Evolutionary conservation across 2,888 invertebrate species (phyloP).

Genomic region (Antheraea assamensis): DNA sequence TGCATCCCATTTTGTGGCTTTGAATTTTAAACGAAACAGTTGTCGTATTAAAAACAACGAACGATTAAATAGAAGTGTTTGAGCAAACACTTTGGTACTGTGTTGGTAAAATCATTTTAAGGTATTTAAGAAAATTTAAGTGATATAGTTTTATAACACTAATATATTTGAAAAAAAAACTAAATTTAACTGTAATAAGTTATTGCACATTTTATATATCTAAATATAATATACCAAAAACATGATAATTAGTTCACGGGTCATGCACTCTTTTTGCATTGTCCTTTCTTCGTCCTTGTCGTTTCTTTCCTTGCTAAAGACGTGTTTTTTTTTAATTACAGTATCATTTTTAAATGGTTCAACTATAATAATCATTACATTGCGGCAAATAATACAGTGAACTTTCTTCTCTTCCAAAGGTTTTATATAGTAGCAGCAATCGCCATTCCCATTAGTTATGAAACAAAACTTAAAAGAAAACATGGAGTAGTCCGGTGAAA

Average conservation of each 20-base stretch:
- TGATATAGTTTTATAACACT: not conserved
- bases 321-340: no score
- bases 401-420: no score
- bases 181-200: conserved; percentile 39
- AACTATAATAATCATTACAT: not conserved
- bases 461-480: no score
- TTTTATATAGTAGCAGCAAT: no score
- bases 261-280: no score
- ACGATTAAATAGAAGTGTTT: not conserved
- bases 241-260: no score
- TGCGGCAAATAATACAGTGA: not conserved
- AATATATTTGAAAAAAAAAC: conserved; percentile 25
- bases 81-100: not conserved
- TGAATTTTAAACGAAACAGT: not conserved
- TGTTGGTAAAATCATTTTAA: not conserved
- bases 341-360: not conserved
- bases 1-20: not conserved
- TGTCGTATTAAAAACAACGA: not conserved
- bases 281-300: no score
- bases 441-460: no score
- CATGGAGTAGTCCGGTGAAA: no score
- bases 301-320: no score
- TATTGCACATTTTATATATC: conserved; percentile 38
- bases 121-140: not conserved
- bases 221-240: no score